Conservation (phyloP, 2,888 invertebrate species). For the Meteorus colon region DNA sequence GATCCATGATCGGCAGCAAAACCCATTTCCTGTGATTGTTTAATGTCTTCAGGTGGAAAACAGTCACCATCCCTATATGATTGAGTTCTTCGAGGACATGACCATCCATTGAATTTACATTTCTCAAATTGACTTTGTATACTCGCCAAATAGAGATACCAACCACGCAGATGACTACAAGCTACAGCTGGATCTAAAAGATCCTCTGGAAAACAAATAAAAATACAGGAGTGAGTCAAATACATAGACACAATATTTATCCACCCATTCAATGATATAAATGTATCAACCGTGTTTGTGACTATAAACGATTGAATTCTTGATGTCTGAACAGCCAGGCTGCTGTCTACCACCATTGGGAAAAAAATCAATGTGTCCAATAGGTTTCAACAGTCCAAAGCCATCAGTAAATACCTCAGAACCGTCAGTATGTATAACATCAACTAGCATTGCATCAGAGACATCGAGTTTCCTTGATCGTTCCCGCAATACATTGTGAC, state of each 20-base stretch:
- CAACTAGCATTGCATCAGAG: conserved; percentile 79
- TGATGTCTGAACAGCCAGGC: conserved; percentile 77
- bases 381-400: conserved; percentile 77
- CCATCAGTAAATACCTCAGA: conserved; percentile 77
- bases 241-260: not conserved
- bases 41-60: conserved; percentile 73
- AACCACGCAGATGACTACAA: conserved; percentile 77
- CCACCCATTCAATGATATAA: not conserved
- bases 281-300: conserved; percentile 74
- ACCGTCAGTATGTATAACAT: conserved; percentile 82
- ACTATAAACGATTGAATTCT: conserved; percentile 76
- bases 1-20: conserved; percentile 65
- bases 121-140: conserved; percentile 68
- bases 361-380: conserved; percentile 78
- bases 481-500: conserved; percentile 75
- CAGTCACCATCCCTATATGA: conserved; percentile 76
- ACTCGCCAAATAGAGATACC: conserved; percentile 76
- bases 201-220: conserved; percentile 67
- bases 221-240: not conserved
- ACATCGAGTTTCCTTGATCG: conserved; percentile 77
- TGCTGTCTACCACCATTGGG: conserved; percentile 79
- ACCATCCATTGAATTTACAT: conserved; percentile 76
- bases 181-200: conserved; percentile 74
- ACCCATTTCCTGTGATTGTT: conserved; percentile 68
- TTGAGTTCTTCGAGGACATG: conserved; percentile 75